Base-by-base conservation (phyloP, 2,113 vertebrate species). In the Tor tambroides region DNA sequence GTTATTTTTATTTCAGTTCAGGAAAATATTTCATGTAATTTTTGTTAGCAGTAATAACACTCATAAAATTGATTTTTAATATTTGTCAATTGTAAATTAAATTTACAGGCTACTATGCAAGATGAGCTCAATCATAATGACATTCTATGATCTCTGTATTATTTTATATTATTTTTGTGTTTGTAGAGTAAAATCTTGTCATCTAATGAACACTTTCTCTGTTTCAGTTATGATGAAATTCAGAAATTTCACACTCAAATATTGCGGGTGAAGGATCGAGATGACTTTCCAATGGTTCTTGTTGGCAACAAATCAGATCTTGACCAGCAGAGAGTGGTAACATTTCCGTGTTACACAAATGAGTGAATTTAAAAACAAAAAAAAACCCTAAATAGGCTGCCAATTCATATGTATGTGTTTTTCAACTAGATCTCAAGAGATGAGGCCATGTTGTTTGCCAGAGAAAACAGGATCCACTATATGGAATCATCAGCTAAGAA, bases 171-270 rank as follows among this genome's bases (percentile, higher is more conserved):
- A 19, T 28, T 35, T 38, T 2, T 23, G 19, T 72, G 26, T 14
- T 30, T 6, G 15, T 17, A 17, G 14, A 28, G 32, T 19, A 15
- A 75, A 46, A 26, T 2, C 21, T 12, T 46, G 38, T 38, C 38
- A 38, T 43, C 41, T 43, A 43, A 43, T 23, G 5, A 83, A 46
- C 7, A 23, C 19, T 83, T 76, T 85, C 28, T 79, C n/a, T 35
- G 28, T 82, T 85, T 65, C 85, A 97, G 97, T 92, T 98, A 96
- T 90, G 96, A 96, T 1, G 97, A 98, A 87, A 96, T 97, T 77
- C 93, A 95, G 93, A 97, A 98, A 92, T 96, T 98, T 80, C 97
- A 97, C 93, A 97, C 96, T 0, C 96, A 98, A 92, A 97, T 98
- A 89, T 94, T 97, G 76, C 91, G 96, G 28, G 97, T 98, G 81